These are phyloP conservation scores for Drosophila mayaguana DNA, from an alignment of 2,888 invertebrate species.

Conservation along the genomic window DNA sequence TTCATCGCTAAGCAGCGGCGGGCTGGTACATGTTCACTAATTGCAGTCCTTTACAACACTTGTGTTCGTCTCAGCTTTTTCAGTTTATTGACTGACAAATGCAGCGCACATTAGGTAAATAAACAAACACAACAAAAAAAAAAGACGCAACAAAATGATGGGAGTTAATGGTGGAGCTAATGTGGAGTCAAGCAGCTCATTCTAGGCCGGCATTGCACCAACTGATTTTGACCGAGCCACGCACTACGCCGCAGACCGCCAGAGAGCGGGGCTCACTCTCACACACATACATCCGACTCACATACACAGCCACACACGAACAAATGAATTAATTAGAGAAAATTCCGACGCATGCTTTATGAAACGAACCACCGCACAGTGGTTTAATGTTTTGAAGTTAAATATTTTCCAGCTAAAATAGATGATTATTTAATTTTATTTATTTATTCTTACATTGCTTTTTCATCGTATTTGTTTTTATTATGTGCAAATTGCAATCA, in stretches of 20 bases:
- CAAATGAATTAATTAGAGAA: conserved; percentile 76
- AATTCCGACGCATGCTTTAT: conserved; percentile 63
- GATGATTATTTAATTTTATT: neutral
- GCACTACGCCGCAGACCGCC: conserved; percentile 41
- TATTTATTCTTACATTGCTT: neutral
- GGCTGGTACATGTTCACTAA: conserved; percentile 26
- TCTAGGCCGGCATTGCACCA: conserved; percentile 76
- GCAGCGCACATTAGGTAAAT: conserved; percentile 28
- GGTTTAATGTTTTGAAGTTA: neutral
- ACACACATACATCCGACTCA: conserved; percentile 17
- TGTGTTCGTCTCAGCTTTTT: neutral
- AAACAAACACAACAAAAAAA: conserved; percentile 3
- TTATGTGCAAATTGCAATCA: neutral
- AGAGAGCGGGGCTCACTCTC: conserved; percentile 27
- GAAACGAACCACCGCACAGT: conserved; percentile 47
- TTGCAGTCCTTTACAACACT: conserved; percentile 17
- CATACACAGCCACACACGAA: conserved; percentile 7
- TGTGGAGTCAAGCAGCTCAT: conserved; percentile 56
- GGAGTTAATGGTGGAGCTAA: conserved; percentile 6
- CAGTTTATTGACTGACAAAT: neutral
- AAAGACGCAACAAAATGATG: conserved; percentile 10
- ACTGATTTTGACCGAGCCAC: conserved; percentile 53
- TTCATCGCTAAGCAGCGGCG: conserved; percentile 15
- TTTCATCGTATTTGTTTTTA: neutral
- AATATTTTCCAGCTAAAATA: neutral